Conservation (phyloP, 1,140 invertebrate genomes). For the Contarinia nasturtii region DNA sequence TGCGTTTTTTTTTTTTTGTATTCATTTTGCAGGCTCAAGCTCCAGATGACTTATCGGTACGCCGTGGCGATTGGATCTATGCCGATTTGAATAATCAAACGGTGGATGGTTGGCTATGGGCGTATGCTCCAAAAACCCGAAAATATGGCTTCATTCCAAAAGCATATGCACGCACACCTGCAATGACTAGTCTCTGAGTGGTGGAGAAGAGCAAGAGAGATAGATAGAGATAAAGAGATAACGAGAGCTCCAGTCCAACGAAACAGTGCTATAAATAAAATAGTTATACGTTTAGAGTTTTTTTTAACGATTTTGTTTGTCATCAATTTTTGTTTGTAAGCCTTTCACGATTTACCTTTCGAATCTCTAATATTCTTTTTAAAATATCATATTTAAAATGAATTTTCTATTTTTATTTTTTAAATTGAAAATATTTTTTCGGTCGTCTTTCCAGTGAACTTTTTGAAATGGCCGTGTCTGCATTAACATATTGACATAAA, state of each 20-base stretch:
- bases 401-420: too few relatives aligned
- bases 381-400: too few relatives aligned
- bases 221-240: neutral
- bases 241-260: neutral
- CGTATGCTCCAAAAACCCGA: constrained; percentile 75
- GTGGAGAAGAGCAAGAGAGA: neutral
- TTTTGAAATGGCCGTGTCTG: too few relatives aligned
- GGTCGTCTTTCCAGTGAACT: too few relatives aligned
- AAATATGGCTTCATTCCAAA: constrained; percentile 92
- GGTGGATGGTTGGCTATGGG: constrained; percentile 89
- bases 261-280: neutral
- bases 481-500: too few relatives aligned
- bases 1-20: neutral
- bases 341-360: neutral
- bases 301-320: neutral
- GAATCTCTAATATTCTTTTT: neutral
- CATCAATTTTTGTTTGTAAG: neutral
- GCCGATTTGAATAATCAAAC: constrained; percentile 83
- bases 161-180: constrained; percentile 79
- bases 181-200: constrained; percentile 65
- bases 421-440: too few relatives aligned
- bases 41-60: constrained; percentile 74
- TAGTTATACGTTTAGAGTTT: neutral
- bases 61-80: constrained; percentile 84
- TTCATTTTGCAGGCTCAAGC: constrained; percentile 48